Evolutionary conservation across 2,888 invertebrate genomes (phyloP).

Genomic region (Tetragonula carbonaria): DNA sequence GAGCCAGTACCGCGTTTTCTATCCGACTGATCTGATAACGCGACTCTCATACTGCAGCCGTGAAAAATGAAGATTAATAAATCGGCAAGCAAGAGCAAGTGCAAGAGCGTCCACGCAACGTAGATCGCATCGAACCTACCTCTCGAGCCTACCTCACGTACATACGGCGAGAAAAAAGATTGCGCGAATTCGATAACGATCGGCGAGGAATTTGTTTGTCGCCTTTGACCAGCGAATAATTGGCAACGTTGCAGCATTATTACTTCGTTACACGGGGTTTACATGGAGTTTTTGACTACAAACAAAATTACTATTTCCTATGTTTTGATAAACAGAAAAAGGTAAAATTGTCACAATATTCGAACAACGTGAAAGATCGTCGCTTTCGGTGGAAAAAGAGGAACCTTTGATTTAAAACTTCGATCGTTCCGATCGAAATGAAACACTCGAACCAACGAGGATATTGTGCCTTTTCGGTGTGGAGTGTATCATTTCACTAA

Average conservation of each 20-base stretch:
- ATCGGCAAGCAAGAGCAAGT: slow-evolving; percentile 24
- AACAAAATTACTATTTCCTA: too few species aligned
- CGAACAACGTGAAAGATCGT: background rate
- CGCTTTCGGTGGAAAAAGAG: background rate
- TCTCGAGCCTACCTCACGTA: slow-evolving; percentile 5
- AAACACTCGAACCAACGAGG: background rate
- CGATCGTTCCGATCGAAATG: background rate
- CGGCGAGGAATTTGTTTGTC: background rate
- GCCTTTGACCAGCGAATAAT: background rate
- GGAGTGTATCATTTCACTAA: slow-evolving; percentile 8
- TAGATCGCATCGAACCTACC: slow-evolving; percentile 32
- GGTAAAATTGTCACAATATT: too few species aligned
- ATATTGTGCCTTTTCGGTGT: too few species aligned
- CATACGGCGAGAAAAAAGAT: background rate
- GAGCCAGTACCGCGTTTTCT: slow-evolving; percentile 53
- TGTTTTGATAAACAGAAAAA: too few species aligned
- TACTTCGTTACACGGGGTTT: too few species aligned
- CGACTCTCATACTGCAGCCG: slow-evolving; percentile 27
- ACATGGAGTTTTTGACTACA: too few species aligned
- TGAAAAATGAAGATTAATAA: slow-evolving; percentile 62
- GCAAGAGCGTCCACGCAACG: background rate
- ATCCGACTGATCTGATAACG: slow-evolving; percentile 60
- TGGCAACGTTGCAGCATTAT: too few species aligned
- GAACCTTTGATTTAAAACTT: background rate
- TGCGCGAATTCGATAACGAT: slow-evolving; percentile 10